These are phyloP conservation scores for Tubiluchus corallicola DNA, from an alignment of 2,888 invertebrate genomes.

Conservation along the genomic window DNA sequence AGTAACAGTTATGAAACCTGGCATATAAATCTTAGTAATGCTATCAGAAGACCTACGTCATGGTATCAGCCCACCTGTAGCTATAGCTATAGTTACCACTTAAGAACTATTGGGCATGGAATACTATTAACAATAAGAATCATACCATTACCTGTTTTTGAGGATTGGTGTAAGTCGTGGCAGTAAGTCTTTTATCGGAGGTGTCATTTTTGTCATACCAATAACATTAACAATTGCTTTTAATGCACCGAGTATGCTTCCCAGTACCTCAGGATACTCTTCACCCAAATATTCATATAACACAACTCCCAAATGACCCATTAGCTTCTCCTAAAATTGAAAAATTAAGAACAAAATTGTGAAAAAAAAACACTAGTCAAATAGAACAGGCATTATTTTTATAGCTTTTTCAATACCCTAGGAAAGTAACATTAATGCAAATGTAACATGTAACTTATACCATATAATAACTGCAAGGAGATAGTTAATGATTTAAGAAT, in stretches of 20 bases:
- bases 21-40: too few relatives aligned
- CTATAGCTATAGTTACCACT: neutral
- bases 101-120: neutral
- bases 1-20: too few relatives aligned
- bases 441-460: too few relatives aligned
- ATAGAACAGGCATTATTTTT: too few relatives aligned
- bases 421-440: too few relatives aligned
- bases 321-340: slow-evolving; percentile 82
- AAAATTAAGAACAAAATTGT: neutral
- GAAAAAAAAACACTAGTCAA: too few relatives aligned
- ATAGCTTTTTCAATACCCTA: too few relatives aligned
- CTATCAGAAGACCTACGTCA: too few relatives aligned
- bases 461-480: too few relatives aligned
- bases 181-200: slow-evolving; percentile 93
- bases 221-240: slow-evolving; percentile 99
- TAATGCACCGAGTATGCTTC: slow-evolving; percentile 92
- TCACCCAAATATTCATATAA: slow-evolving; percentile 97
- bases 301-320: slow-evolving; percentile 98
- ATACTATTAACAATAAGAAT: slow-evolving; percentile 1
- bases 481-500: too few relatives aligned
- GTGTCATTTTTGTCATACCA: slow-evolving; percentile 99
- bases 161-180: slow-evolving; percentile 92
- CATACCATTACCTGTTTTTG: slow-evolving; percentile 56
- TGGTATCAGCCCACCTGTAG: neutral
- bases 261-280: slow-evolving; percentile 96